Conservation (phyloP, 2,113 vertebrate genomes). For the Tiliqua scincoides region DNA sequence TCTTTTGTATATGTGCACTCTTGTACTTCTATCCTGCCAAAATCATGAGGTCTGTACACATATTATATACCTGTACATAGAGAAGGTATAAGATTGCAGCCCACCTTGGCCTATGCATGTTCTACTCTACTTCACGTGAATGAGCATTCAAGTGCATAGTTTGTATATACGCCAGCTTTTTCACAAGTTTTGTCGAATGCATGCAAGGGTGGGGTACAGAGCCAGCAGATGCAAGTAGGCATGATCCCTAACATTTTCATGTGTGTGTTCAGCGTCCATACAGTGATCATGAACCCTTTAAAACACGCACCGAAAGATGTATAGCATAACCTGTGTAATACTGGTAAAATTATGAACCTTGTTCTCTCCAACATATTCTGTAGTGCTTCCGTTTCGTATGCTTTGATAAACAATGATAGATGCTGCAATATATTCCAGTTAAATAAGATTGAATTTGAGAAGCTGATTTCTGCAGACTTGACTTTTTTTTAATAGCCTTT, state of each 20-base stretch:
- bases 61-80: neutral
- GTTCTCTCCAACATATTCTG: neutral
- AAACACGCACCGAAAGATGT: too few species aligned
- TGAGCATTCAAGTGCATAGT: neutral
- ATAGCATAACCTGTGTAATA: neutral
- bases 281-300: neutral
- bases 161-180: neutral
- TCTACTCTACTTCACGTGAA: neutral
- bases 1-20: neutral
- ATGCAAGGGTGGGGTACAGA: neutral
- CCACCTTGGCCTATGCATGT: neutral
- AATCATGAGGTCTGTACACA: neutral
- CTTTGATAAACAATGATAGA: neutral
- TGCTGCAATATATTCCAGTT: neutral
- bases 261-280: neutral
- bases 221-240: neutral
- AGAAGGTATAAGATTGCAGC: neutral
- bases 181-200: neutral
- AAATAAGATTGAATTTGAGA: neutral
- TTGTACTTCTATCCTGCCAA: neutral
- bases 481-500: neutral
- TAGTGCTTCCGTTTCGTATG: neutral
- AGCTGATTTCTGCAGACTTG: neutral
- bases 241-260: neutral
- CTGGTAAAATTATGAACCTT: neutral